Evolutionary conservation across 1,140 invertebrate genomes (phyloP).

Genomic region (Phthorimaea operculella): DNA sequence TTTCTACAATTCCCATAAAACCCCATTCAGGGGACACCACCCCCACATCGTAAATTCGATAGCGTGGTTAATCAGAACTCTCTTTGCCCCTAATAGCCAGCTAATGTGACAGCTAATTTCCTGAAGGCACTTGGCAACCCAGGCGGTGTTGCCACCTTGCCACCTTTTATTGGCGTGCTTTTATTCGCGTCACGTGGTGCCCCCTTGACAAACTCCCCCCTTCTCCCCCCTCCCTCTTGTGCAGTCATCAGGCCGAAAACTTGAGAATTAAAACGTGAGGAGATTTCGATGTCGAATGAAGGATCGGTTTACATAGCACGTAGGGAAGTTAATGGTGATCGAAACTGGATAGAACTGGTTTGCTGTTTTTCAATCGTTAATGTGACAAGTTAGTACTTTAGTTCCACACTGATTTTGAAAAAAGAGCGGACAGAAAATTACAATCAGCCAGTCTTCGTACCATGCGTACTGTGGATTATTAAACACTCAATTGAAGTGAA

Average conservation of each 20-base stretch:
- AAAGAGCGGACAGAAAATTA: too few relatives aligned
- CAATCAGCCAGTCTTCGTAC: too few relatives aligned
- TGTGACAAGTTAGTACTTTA: too few relatives aligned
- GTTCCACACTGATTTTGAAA: too few relatives aligned
- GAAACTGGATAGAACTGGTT: too few relatives aligned
- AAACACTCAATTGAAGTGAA: too few relatives aligned
- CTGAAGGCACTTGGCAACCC: conserved; percentile 26
- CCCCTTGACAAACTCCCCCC: conserved; percentile 11
- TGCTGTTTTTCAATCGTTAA: too few relatives aligned
- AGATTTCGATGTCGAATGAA: conserved; percentile 26
- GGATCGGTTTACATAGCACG: background rate
- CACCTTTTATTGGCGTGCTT: conserved; percentile 47
- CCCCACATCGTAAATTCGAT: conserved; percentile 20
- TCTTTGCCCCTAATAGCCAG: conserved; percentile 36
- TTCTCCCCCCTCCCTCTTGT: conserved; percentile 16
- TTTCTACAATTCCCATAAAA: too few relatives aligned
- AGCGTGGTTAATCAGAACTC: conserved; percentile 36
- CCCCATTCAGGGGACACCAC: background rate
- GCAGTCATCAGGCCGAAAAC: conserved; percentile 58
- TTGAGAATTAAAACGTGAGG: conserved; percentile 63
- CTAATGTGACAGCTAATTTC: conserved; percentile 65
- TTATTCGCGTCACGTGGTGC: conserved; percentile 45
- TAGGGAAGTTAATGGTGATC: too few relatives aligned
- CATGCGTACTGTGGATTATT: too few relatives aligned
- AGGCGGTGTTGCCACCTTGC: conserved; percentile 13